Evolutionary conservation across 2,797 vertebrate species (phyloP).

Genomic region (Miichthys miiuy): DNA sequence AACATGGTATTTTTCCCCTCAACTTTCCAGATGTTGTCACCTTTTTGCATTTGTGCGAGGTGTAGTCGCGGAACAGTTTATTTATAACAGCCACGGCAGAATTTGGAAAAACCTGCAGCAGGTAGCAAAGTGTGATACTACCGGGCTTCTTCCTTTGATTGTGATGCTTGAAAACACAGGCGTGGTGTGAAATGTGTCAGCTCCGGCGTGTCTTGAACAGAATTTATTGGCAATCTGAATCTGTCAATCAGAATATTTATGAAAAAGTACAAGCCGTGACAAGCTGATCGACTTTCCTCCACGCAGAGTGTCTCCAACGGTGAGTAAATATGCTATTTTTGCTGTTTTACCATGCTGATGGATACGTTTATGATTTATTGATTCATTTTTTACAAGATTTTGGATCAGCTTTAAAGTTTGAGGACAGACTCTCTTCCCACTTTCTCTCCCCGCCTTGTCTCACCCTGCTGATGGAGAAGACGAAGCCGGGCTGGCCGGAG

Average conservation of each 20-base stretch:
- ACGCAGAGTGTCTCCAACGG: background rate
- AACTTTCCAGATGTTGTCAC: background rate
- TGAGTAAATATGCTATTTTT: background rate
- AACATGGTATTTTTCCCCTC: no score
- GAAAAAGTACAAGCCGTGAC: background rate
- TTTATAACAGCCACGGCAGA: background rate
- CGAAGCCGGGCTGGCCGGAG: slow-evolving; percentile 94
- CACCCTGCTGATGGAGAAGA: slow-evolving; percentile 98
- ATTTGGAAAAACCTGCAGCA: background rate
- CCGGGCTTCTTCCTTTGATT: slow-evolving; percentile 4
- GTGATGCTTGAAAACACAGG: slow-evolving; percentile 21
- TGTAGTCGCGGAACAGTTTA: background rate
- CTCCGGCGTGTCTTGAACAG: background rate
- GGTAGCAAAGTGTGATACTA: slow-evolving; percentile 8
- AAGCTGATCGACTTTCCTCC: background rate
- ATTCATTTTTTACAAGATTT: background rate
- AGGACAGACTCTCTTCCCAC: background rate
- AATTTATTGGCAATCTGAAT: slow-evolving; percentile 15
- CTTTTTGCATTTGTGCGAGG: background rate
- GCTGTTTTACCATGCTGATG: background rate
- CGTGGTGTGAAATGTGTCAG: slow-evolving; percentile 20
- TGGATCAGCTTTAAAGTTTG: background rate
- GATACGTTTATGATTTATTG: background rate
- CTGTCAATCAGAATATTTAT: background rate
- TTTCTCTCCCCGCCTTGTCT: slow-evolving; percentile 72